Evolutionary conservation across 2,797 vertebrate species (phyloP).

Genomic region (Lepidocolaptes lacrymiger): DNA sequence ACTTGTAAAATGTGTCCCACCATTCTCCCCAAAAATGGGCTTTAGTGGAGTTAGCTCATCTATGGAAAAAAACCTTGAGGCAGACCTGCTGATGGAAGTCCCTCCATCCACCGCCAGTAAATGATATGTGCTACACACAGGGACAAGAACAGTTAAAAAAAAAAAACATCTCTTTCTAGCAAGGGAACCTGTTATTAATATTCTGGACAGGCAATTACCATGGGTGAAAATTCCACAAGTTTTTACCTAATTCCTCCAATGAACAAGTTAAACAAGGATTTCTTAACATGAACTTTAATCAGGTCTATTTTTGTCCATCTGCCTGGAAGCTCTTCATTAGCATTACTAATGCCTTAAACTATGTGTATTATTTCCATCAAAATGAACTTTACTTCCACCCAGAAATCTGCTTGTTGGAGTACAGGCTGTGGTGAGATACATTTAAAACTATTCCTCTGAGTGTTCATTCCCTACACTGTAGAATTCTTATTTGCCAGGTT

Average conservation of each 20-base stretch:
- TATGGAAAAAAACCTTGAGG: background rate
- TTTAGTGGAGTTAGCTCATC: background rate
- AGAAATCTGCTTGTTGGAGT: background rate
- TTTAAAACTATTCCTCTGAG: background rate
- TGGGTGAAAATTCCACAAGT: background rate
- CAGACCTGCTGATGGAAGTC: no score
- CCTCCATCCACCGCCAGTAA: background rate
- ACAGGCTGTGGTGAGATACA: background rate
- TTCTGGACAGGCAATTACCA: background rate
- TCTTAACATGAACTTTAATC: background rate
- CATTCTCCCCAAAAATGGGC: background rate
- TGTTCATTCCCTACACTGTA: background rate
- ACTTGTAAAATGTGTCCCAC: background rate
- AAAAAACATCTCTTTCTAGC: background rate
- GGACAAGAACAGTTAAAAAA: background rate
- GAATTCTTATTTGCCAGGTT: background rate
- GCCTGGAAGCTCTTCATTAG: background rate
- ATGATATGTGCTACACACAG: background rate
- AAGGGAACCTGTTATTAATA: background rate
- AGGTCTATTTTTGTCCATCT: background rate
- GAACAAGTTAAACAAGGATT: background rate
- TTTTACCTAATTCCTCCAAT: background rate
- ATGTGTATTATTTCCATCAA: background rate
- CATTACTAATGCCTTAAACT: background rate
- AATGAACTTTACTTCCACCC: background rate